Evolutionary conservation across 1,140 invertebrate genomes (phyloP), one percentile per base, ranked within the genome.

Genomic region (Neodiprion virginianus): DNA sequence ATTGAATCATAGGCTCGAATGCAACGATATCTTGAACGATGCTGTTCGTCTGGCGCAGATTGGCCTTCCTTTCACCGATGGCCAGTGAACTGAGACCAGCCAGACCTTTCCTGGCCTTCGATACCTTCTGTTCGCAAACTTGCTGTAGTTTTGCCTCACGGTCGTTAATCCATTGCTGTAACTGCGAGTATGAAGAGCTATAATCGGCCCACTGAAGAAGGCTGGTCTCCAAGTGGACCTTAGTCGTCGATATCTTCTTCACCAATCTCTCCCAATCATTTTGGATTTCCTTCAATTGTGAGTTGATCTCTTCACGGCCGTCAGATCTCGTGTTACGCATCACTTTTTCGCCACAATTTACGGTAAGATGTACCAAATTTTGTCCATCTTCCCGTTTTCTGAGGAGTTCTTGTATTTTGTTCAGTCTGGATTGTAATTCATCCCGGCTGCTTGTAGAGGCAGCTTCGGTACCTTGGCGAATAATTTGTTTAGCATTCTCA

Each of bases 151-250:
- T 96, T 0, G 95, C 95, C 88, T 98, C 96, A 77, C 96, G 92
- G 80, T 98, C 97, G 53, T 93, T 94, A n/a, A 99, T 96, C 96
- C 97, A 98, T 90, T 97, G 95, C 83, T 97, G 94, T 7, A 98
- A 87, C 81, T 98, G 96, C 12, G 94, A 93, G 79, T 97, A 97
- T 17, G 95, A 96, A 23, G 95, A 96, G 83, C 95, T 97, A 83
- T 97, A 98, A 85, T 98, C 97, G n/a, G 96, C 95, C 96, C 96
- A 98, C 91, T 97, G 96, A 1, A 98, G 86, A 9, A 99, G 89
- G 82, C 94, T 95, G 0, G 96, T 97, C 86, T 99, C 97, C 21
- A 98, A 85, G 79, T 96, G 94, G 21, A 98, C 96, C 89, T 98
- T 98, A 0, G 95, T 94, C 12, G 95, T 97, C 7, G 95, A 96